These are phyloP conservation scores for Sparus aurata DNA, from an alignment of 2,797 vertebrate genomes.

Conservation along the genomic window DNA sequence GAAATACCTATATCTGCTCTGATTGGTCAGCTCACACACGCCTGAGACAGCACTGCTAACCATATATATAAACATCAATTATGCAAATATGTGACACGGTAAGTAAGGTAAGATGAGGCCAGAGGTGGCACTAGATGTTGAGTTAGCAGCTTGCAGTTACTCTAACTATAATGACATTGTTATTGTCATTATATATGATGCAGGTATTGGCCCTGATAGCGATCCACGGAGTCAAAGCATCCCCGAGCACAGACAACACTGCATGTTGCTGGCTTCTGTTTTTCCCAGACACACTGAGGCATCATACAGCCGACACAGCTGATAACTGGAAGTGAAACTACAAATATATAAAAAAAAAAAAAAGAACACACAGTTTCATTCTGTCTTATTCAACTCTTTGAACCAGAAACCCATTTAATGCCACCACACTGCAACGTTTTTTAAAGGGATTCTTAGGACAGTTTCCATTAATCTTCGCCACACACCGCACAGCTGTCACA, in stretches of 20 bases:
- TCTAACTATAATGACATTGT: background rate
- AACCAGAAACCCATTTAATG: conserved; percentile 52
- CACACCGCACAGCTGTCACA: conserved; percentile 64
- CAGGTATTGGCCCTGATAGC: too few relatives aligned
- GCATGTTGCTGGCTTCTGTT: background rate
- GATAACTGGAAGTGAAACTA: conserved; percentile 20
- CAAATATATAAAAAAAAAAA: conserved; percentile 45
- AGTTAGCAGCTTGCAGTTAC: background rate
- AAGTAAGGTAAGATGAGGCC: background rate
- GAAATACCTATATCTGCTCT: too few relatives aligned
- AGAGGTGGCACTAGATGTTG: background rate
- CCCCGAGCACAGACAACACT: conserved; percentile 2
- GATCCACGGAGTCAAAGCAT: background rate
- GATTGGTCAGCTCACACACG: too few relatives aligned
- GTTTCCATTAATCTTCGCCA: conserved; percentile 71
- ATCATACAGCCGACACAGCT: conserved; percentile 12
- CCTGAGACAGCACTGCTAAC: too few relatives aligned
- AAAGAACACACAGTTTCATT: conserved; percentile 15
- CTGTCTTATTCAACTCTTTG: conserved; percentile 47
- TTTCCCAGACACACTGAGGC: conserved; percentile 3
- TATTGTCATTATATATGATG: background rate
- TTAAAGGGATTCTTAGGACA: conserved; percentile 53
- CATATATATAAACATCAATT: too few relatives aligned
- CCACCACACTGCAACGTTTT: conserved; percentile 41
- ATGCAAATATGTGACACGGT: too few relatives aligned